These are phyloP conservation scores for Lynx canadensis DNA, from an alignment of 2,113 vertebrate genomes.

Conservation along the genomic window DNA sequence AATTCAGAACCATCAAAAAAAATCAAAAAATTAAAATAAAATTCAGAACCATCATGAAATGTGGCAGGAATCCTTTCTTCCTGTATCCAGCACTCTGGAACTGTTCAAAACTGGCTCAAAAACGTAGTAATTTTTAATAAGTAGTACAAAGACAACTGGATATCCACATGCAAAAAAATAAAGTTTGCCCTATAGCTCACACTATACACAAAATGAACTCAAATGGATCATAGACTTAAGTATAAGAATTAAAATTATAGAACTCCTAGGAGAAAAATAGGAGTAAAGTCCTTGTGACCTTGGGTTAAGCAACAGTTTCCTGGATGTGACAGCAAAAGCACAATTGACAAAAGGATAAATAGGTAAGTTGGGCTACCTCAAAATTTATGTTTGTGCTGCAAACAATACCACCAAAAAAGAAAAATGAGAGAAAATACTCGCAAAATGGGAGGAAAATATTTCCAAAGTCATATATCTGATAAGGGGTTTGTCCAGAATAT, in stretches of 20 bases:
- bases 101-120: background rate
- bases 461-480: background rate
- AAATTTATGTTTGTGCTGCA: background rate
- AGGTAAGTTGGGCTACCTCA: background rate
- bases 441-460: background rate
- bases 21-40: background rate
- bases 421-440: background rate
- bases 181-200: background rate
- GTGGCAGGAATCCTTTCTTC: background rate
- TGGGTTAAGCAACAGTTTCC: background rate
- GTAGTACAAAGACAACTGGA: background rate
- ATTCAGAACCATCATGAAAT: background rate
- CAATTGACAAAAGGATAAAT: background rate
- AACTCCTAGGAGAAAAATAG: background rate
- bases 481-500: background rate
- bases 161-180: background rate
- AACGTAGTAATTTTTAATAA: background rate
- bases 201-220: background rate
- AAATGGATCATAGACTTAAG: background rate
- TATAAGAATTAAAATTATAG: background rate
- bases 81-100: background rate
- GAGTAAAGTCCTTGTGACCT: background rate
- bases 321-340: background rate
- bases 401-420: background rate
- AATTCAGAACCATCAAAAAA: background rate